A percentile compares a stretch with the other conserved stretches of the same genome.
Evolutionary conservation across 2,888 invertebrate genomes (phyloP).

Genomic region (Cerceris rybyensis): DNA sequence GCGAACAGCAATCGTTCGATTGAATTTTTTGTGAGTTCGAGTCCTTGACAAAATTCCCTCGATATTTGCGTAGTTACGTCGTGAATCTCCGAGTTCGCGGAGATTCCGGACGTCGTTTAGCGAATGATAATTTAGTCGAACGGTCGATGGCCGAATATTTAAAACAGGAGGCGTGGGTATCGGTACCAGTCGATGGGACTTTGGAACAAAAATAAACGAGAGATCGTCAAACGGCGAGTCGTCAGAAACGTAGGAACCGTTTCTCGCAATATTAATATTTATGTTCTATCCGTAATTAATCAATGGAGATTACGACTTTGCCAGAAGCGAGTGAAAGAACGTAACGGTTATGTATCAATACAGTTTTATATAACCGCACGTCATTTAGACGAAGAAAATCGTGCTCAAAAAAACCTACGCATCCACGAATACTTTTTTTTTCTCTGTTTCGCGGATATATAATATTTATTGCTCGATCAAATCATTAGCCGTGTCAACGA

Average conservation of each 20-base stretch:
- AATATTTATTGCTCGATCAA: constrained; percentile 19
- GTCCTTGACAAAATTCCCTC: not conserved
- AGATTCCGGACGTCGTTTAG: constrained; percentile 8
- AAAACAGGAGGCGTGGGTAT: constrained; percentile 2
- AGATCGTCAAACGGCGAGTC: not conserved
- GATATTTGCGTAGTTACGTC: too few relatives aligned
- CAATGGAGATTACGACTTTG: constrained; percentile 5
- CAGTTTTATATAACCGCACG: constrained; percentile 8
- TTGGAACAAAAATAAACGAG: constrained; percentile 14
- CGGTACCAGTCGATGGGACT: not conserved
- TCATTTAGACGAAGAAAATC: not conserved
- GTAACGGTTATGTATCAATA: constrained; percentile 16
- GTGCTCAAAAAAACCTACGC: not conserved
- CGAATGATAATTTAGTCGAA: constrained; percentile 6
- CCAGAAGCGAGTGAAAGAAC: not conserved
- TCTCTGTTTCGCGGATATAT: constrained; percentile 20
- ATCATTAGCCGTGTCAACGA: constrained; percentile 34
- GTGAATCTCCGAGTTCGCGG: not conserved
- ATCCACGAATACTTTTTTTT: not conserved
- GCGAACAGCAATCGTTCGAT: not conserved
- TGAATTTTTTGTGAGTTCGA: not conserved
- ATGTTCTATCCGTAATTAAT: not conserved
- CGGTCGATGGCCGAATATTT: constrained; percentile 32
- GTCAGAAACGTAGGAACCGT: not conserved
- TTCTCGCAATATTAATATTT: constrained; percentile 25